Base-by-base conservation (phyloP, 2,113 vertebrate genomes). In the Excalfactoria chinensis region DNA sequence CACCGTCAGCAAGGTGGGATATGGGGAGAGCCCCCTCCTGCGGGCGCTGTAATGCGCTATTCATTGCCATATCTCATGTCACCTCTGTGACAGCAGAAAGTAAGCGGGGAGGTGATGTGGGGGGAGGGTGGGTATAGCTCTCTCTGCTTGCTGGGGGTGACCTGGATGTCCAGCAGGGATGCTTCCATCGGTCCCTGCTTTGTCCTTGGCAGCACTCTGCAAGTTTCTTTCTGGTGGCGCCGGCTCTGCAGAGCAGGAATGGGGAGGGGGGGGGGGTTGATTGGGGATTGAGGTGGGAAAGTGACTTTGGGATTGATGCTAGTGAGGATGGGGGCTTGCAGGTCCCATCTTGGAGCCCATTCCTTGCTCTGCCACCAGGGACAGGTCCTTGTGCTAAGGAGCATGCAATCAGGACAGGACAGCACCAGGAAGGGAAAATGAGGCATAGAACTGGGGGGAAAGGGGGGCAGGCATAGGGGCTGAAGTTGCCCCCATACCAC, bases 291-390 rank as follows among this genome's bases (percentile, higher is more conserved):
- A 68, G 58, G 7, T 34, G 43, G 37, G 17, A 32, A 70, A 69
- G 87, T 26, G 84, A 73, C 14, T 86, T 90, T 20, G 70, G 44
- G 66, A 40, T 25, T 35, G 46, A n/a, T 41, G 53, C 3, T 1
- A 2, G 32, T 13, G 32, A 26, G 13, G 13, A 0, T 1, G 1
- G 8, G 19, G 37, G 32, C 44, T 68, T 17, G 22, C 16, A 46
- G 32, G 3, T 40, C 48, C 43, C 1, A 0, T 3, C 44, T 3
- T 0, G 0, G 34, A 20, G 4, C 41, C 0, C 9, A 26, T 32
- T 26, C 28, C 40, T 10, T 2, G 0, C 4, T 13, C 8, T 11
- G 51, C 44, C 73, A 11, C 49, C 60, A 12, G 63, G 79, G 19
- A 9, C 0, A 2, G 64, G 10, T 64, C 34, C 25, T 56, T 28